phyloP scores from a whole-genome alignment of 2,797 vertebrate species.

The Sebastes baramenuke region DNA sequence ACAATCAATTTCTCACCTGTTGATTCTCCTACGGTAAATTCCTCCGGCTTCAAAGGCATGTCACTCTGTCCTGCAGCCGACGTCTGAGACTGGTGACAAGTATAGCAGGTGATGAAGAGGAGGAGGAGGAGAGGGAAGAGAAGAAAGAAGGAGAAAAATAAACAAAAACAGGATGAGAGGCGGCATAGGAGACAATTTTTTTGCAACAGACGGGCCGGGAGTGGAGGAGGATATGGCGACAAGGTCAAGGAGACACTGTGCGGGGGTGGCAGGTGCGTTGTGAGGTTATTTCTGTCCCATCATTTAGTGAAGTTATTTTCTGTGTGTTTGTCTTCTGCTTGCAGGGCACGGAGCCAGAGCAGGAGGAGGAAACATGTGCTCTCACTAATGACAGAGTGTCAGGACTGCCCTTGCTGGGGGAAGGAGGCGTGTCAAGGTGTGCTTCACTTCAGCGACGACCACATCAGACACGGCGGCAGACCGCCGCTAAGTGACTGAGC shows the following conservation, averaged over 20 bases:
- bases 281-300: constrained; percentile 55
- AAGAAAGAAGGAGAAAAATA: constrained; percentile 11
- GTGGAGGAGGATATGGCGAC: constrained; percentile 54
- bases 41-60: constrained; percentile 87
- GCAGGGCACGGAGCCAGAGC: constrained; percentile 69
- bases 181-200: constrained; percentile 33
- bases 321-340: constrained; percentile 57
- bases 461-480: constrained; percentile 50
- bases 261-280: constrained; percentile 49
- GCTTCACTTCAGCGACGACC: constrained; percentile 55
- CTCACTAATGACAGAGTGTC: constrained; percentile 63
- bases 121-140: constrained; percentile 5
- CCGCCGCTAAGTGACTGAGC: constrained; percentile 51
- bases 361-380: constrained; percentile 62
- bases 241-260: constrained; percentile 68
- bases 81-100: constrained; percentile 85
- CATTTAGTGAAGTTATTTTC: constrained; percentile 55
- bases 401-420: constrained; percentile 70
- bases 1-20: constrained; percentile 84
- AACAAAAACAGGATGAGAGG: constrained; percentile 43
- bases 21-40: constrained; percentile 87
- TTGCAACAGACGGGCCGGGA: constrained; percentile 38
- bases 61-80: constrained; percentile 84
- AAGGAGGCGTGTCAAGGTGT: constrained; percentile 69
- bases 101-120: constrained; percentile 12